Conservation (phyloP, 1,140 invertebrate species). For the Hylaeus anthracinus region DNA sequence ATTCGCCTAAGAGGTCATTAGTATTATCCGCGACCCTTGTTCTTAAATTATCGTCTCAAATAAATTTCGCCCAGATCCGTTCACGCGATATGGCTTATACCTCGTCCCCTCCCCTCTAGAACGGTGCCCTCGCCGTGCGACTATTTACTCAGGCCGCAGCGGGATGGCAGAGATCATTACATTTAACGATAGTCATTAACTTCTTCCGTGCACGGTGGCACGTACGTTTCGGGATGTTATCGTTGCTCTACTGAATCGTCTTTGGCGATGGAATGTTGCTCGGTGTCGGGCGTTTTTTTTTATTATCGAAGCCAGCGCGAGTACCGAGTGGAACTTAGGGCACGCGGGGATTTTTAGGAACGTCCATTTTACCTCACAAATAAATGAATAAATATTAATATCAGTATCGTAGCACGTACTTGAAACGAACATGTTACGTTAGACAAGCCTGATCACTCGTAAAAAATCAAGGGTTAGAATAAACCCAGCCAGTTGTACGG, state of each 20-base stretch:
- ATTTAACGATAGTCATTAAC: conserved; percentile 47
- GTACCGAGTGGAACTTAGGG: conserved; percentile 24
- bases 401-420: too few species aligned
- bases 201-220: conserved; percentile 43
- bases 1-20: conserved; percentile 17
- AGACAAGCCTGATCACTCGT: too few species aligned
- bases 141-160: conserved; percentile 34
- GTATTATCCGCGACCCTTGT: conserved; percentile 14
- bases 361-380: too few species aligned
- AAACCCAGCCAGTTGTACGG: too few species aligned
- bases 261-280: conserved; percentile 12
- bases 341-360: not conserved
- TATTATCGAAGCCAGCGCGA: not conserved
- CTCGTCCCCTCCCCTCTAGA: not conserved
- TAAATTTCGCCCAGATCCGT: conserved; percentile 26
- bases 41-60: conserved; percentile 28
- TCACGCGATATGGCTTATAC: conserved; percentile 8
- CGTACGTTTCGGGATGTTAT: conserved; percentile 35
- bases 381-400: too few species aligned
- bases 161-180: conserved; percentile 37
- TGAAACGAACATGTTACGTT: too few species aligned
- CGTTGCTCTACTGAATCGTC: conserved; percentile 18
- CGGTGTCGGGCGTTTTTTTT: not conserved
- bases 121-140: not conserved
- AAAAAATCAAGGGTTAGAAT: too few species aligned